Base-by-base conservation (phyloP, 1,140 invertebrate species). In the Pristionchus pacificus region DNA sequence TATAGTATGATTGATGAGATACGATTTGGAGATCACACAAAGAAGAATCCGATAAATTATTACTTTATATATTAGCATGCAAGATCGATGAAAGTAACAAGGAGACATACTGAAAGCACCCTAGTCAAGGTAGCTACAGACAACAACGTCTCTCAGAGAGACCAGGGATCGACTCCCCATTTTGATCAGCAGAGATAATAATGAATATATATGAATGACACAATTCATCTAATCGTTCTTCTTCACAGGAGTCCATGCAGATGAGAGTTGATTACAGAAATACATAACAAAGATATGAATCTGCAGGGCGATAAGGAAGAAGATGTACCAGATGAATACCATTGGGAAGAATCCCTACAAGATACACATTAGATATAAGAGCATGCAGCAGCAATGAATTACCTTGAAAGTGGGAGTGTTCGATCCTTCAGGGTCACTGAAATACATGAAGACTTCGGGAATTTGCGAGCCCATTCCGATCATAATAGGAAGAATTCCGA, bases 261-360 rank as follows among this genome's bases (percentile, higher is more conserved):
- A 88, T 57, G 93, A 86, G 57, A 97, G 87, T 84, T 92, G 92
- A 85, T 89, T 90, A 1, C 92, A 90, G 86, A 96, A 96, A 83
- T 91, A 91, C 14, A 96, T 84, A 61, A 93, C 91, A 84, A 95
- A 93, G 33, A 88, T 87, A 84, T 97, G 95, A 60, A 97, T 89
- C 87, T 97, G 93, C 25, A 91, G 87, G 25, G 92, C 92, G 1
- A 93, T 83, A 25, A 93, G 84, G 61, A 95, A 89, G 86, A 96
- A 97, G 60, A 89, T 91, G 84, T 94, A 95, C 93, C 93, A 97
- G 68, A 97, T 87, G 24, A 96, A 85, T 31, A 92, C 92, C 83
- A 95, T 92, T 0, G 94, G 93, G 80, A 92, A 91, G 31, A 90
- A 91, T 38, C 74, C 74, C 60, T 73, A 69, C 19, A 25, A 66